Percentiles rank a stretch among this genome's conserved stretches.
phyloP scores from a whole-genome alignment of 1,140 invertebrate species.

The Lamellibrachia luymesi region DNA sequence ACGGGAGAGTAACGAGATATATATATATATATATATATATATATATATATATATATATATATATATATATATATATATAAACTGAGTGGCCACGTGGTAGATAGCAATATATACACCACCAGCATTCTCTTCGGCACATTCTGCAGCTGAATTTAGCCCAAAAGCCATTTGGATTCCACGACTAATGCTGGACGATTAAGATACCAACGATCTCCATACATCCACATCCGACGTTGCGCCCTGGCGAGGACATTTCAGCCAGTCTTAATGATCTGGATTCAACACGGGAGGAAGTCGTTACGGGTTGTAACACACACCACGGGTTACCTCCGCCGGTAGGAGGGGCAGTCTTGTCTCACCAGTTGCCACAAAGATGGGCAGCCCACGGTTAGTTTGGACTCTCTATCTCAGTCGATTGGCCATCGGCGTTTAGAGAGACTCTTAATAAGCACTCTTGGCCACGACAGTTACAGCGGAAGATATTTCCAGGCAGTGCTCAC shows the following conservation, averaged over 20 bases:
- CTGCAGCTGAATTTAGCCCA: background rate
- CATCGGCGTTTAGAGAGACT: no score
- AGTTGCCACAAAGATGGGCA: background rate
- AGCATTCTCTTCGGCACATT: background rate
- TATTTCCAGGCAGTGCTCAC: no score
- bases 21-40: no score
- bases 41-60: no score
- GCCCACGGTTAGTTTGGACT: background rate
- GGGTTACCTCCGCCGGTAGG: background rate
- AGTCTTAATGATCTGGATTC: background rate
- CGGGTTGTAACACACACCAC: background rate
- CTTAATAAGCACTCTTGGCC: no score
- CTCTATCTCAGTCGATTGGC: no score
- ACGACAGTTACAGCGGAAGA: no score
- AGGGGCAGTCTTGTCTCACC: background rate
- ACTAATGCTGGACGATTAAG: background rate
- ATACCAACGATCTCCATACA: no score
- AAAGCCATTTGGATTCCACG: background rate
- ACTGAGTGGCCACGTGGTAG: background rate
- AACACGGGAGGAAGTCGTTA: no score
- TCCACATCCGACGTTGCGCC: no score
- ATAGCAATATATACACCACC: background rate
- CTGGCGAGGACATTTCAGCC: background rate
- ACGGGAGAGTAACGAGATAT: no score
- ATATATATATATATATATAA: no score